Conservation (phyloP, 1,140 invertebrate genomes). For the Magallana ariakensis region DNA sequence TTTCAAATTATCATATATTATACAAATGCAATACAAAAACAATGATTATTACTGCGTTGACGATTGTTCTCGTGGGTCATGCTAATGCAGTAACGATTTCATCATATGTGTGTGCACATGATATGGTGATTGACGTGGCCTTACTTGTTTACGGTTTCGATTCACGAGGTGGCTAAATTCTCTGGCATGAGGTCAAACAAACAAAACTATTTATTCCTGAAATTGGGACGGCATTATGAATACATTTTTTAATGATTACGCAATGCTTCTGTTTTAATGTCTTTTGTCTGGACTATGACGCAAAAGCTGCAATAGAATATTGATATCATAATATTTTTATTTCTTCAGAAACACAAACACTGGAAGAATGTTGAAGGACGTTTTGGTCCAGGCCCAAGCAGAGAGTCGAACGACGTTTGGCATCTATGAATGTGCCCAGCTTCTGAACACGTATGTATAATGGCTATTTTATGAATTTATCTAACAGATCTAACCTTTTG, state of each 20-base stretch:
- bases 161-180: slow-evolving; percentile 1
- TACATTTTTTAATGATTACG: neutral
- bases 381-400: slow-evolving; percentile 61
- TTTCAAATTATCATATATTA: too few relatives aligned
- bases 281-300: neutral
- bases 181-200: neutral
- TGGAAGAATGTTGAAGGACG: slow-evolving; percentile 53
- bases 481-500: too few relatives aligned
- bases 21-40: too few relatives aligned
- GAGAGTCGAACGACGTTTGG: slow-evolving; percentile 66
- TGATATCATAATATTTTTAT: neutral
- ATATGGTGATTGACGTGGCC: neutral
- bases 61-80: too few relatives aligned
- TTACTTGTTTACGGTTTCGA: neutral
- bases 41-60: too few relatives aligned
- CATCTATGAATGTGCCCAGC: slow-evolving; percentile 65
- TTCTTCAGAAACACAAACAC: slow-evolving; percentile 30
- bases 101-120: neutral
- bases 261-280: neutral
- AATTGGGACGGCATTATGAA: too few relatives aligned
- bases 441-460: slow-evolving; percentile 69
- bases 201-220: too few relatives aligned
- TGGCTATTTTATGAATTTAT: too few relatives aligned
- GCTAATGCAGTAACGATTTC: neutral
- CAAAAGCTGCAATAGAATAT: neutral